Percentiles rank a stretch among this genome's conserved stretches.
These are phyloP conservation scores for Pitta sordida DNA, from an alignment of 2,113 vertebrate genomes.

Conservation along the genomic window DNA sequence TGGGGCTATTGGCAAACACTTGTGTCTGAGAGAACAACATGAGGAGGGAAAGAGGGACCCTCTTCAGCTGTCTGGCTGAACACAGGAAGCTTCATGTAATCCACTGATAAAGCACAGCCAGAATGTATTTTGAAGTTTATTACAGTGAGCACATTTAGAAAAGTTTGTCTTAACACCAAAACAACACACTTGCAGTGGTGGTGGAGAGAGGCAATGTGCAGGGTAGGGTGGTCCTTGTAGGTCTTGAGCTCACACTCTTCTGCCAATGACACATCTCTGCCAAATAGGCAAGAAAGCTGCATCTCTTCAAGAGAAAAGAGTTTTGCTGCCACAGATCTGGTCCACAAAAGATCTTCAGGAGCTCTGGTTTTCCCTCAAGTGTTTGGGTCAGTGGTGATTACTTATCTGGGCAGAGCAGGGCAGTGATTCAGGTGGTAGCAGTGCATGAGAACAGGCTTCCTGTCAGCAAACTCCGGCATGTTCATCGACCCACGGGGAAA, in stretches of 20 bases:
- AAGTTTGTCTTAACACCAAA: background rate
- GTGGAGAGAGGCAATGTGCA: no score
- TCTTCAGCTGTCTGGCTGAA: background rate
- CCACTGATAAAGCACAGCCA: rapidly evolving
- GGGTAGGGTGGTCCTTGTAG: rapidly evolving
- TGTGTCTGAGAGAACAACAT: background rate
- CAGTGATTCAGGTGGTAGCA: background rate
- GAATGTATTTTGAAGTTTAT: background rate
- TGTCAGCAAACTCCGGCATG: background rate
- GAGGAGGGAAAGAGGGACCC: background rate
- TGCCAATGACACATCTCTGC: rapidly evolving
- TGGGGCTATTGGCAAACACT: background rate
- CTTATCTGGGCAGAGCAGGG: background rate
- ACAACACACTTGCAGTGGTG: rapidly evolving
- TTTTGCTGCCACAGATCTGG: background rate
- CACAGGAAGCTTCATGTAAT: background rate
- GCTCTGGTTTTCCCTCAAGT: background rate
- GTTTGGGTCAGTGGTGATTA: background rate
- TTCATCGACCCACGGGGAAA: rapidly evolving
- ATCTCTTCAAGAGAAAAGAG: background rate
- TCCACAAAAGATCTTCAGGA: background rate
- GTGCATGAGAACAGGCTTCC: background rate
- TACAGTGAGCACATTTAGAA: background rate
- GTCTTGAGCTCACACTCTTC: rapidly evolving
- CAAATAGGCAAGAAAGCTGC: background rate